These are phyloP conservation scores for Fopius arisanus DNA, from an alignment of 1,140 invertebrate species.

Conservation along the genomic window DNA sequence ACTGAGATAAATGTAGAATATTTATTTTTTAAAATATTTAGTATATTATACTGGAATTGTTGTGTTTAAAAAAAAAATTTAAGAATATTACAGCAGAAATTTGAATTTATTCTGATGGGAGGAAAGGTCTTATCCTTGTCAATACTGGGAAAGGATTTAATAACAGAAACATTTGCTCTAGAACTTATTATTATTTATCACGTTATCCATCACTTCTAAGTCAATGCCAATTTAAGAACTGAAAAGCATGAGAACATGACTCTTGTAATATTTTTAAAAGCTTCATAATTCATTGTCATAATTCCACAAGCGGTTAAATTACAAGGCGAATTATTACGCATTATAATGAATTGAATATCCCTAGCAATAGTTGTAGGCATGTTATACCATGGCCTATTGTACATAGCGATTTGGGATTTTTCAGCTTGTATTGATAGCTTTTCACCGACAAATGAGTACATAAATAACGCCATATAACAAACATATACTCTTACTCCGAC, in stretches of 20 bases:
- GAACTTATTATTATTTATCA: too few species aligned
- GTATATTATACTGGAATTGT: too few species aligned
- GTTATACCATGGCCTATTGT: slow-evolving; percentile 21
- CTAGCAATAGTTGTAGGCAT: background rate
- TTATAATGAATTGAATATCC: slow-evolving; percentile 6
- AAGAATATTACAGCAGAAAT: too few species aligned
- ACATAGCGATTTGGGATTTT: background rate
- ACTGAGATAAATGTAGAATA: too few species aligned
- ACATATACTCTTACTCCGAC: background rate
- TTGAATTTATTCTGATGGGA: too few species aligned
- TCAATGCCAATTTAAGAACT: background rate
- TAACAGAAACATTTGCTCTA: too few species aligned
- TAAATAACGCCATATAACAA: background rate
- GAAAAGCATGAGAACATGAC: slow-evolving; percentile 7
- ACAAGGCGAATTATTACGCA: background rate
- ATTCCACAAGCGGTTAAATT: slow-evolving; percentile 2
- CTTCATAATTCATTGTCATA: background rate
- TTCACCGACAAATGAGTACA: background rate
- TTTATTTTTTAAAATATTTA: too few species aligned
- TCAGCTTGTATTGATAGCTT: background rate
- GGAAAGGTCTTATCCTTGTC: too few species aligned
- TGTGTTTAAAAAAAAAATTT: too few species aligned
- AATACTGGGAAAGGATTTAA: too few species aligned
- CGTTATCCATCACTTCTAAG: too few species aligned
- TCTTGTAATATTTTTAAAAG: background rate